These are phyloP conservation scores for Acanthosepion pharaonis DNA, from an alignment of 2,888 invertebrate genomes.

Conservation along the genomic window DNA sequence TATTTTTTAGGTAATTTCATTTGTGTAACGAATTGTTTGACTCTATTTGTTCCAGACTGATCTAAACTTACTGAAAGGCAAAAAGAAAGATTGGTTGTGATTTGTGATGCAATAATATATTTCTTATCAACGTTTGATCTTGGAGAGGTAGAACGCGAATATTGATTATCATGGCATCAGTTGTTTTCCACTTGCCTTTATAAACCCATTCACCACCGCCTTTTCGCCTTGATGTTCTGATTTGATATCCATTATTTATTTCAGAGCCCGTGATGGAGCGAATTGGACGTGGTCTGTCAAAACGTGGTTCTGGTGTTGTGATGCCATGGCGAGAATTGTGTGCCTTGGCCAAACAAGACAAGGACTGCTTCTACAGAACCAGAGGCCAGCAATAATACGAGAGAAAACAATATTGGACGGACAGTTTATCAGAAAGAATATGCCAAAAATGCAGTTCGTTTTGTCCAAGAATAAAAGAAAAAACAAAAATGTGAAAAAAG, in stretches of 20 bases:
- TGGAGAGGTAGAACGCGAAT: too few relatives aligned
- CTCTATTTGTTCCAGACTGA: too few relatives aligned
- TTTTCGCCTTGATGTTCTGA: neutral
- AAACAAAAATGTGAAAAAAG: neutral
- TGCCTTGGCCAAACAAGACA: neutral
- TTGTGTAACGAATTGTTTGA: too few relatives aligned
- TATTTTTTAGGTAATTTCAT: too few relatives aligned
- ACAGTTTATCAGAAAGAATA: neutral
- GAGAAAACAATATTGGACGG: neutral
- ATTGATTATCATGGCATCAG: too few relatives aligned
- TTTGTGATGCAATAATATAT: too few relatives aligned
- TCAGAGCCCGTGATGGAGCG: neutral
- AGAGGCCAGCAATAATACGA: neutral
- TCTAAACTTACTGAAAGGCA: too few relatives aligned
- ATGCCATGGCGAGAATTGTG: neutral
- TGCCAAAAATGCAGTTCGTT: neutral
- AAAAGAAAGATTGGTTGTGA: too few relatives aligned
- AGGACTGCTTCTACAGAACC: neutral
- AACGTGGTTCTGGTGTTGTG: conserved; percentile 33
- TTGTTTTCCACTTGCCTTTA: neutral
- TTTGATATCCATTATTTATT: neutral
- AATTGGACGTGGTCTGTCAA: neutral
- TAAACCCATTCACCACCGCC: too few relatives aligned
- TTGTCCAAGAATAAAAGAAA: neutral
- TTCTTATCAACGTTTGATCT: too few relatives aligned